phyloP scores from a whole-genome alignment of 2,888 invertebrate species.

The Carcina quercana region DNA sequence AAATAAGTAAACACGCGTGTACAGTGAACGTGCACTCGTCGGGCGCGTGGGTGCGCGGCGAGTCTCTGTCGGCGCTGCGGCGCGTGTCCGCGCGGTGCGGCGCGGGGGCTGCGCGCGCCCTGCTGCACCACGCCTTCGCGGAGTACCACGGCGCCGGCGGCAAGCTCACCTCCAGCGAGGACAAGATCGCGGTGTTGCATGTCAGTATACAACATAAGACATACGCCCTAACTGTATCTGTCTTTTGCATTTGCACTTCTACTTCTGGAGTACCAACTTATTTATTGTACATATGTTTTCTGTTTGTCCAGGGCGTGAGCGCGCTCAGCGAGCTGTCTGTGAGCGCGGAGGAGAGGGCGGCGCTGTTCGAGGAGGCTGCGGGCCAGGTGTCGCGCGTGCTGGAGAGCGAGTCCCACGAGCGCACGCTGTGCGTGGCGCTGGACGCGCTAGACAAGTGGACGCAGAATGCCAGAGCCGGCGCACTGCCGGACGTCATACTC shows the following conservation, averaged over 20 bases:
- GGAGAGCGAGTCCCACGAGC: constrained; percentile 93
- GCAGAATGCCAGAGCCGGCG: constrained; percentile 32
- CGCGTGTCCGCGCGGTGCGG: constrained; percentile 82
- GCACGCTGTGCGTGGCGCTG: constrained; percentile 86
- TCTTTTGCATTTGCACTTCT: no score
- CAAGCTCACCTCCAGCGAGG: constrained; percentile 90
- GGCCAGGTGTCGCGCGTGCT: constrained; percentile 84
- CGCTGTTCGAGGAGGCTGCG: constrained; percentile 74
- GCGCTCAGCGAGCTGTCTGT: constrained; percentile 75
- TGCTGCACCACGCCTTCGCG: constrained; percentile 82
- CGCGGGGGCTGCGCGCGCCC: constrained; percentile 77
- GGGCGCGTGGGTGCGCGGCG: constrained; percentile 83
- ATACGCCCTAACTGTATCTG: no score
- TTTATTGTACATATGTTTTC: neutral
- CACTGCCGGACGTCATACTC: constrained; percentile 48
- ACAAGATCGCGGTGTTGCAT: constrained; percentile 89
- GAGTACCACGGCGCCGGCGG: constrained; percentile 93
- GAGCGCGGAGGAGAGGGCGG: constrained; percentile 65
- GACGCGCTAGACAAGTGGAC: constrained; percentile 90
- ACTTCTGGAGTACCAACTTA: neutral
- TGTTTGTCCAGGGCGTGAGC: constrained; percentile 35
- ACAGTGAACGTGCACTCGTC: constrained; percentile 89
- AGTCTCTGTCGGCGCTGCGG: constrained; percentile 83
- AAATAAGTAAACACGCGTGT: no score
- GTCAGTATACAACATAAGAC: constrained; percentile 41